Conservation (phyloP, 2,113 vertebrate species). For the Melospiza georgiana region DNA sequence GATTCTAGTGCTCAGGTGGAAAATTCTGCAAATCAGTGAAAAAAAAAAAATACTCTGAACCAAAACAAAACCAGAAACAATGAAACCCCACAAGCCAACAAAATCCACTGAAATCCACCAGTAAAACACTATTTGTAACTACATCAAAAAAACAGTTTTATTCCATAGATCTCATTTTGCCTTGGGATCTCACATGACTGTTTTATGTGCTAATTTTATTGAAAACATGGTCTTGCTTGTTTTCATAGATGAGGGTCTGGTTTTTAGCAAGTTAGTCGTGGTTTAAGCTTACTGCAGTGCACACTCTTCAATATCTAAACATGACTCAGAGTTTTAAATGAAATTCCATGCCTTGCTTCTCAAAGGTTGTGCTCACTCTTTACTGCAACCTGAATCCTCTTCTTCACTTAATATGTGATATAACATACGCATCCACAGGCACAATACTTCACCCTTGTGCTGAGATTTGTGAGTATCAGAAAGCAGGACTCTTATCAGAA, state of each 20-base stretch:
- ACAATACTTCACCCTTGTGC: neutral
- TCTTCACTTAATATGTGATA: neutral
- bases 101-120: neutral
- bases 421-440: neutral
- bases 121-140: rapidly evolving
- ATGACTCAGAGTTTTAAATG: neutral
- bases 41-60: neutral
- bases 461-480: neutral
- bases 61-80: neutral
- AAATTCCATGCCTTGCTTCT: neutral
- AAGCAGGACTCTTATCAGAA: constrained; percentile 16
- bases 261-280: neutral
- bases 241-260: neutral
- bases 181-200: neutral
- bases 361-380: neutral
- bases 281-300: neutral
- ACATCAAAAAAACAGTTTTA: neutral
- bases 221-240: neutral
- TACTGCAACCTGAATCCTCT: neutral
- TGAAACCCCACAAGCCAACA: neutral
- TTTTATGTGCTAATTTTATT: neutral
- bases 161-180: neutral
- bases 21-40: neutral
- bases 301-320: neutral
- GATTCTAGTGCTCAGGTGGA: neutral